Evolutionary conservation across 2,888 invertebrate genomes (phyloP).

Genomic region (Scaptodrosophila latifasciaeformis): DNA sequence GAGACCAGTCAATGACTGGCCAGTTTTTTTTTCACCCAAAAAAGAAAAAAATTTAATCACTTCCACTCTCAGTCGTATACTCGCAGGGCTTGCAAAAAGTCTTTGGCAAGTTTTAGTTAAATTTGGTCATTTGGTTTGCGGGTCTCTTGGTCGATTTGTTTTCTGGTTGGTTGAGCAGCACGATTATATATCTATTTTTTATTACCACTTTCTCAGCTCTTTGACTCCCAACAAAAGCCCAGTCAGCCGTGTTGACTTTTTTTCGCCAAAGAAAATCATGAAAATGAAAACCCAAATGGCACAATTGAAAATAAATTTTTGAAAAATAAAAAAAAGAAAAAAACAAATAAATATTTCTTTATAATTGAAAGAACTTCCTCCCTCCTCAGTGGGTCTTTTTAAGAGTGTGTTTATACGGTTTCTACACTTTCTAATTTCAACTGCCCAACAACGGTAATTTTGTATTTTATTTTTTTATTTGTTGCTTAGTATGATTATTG

Average conservation of each 20-base stretch:
- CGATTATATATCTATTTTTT: too few species aligned
- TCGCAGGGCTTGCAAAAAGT: too few species aligned
- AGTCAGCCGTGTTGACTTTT: conserved; percentile 33
- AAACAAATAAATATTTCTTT: conserved; percentile 36
- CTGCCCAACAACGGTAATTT: conserved; percentile 19
- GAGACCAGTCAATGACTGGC: conserved; percentile 55
- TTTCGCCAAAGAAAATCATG: conserved; percentile 36
- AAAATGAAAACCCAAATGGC: conserved; percentile 27
- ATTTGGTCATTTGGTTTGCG: conserved; percentile 15
- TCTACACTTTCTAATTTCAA: conserved; percentile 55
- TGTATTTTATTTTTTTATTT: too few species aligned
- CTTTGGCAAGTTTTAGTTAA: too few species aligned
- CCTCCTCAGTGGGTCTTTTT: too few species aligned
- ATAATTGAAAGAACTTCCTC: too few species aligned
- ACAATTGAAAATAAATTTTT: too few species aligned
- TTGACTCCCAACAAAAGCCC: conserved; percentile 29
- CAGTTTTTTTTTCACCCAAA: conserved; percentile 13
- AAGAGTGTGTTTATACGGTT: too few species aligned
- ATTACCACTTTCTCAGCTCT: conserved; percentile 55
- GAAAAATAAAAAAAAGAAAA: conserved; percentile 15
- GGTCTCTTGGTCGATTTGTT: too few species aligned
- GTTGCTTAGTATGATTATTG: conserved; percentile 26
- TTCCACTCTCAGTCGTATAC: conserved; percentile 21
- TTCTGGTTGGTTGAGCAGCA: too few species aligned
- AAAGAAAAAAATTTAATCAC: conserved; percentile 26